Percentiles rank a stretch among this genome's conserved stretches.
phyloP scores from a whole-genome alignment of 2,888 invertebrate genomes.

The Ganaspis brasiliensis region DNA sequence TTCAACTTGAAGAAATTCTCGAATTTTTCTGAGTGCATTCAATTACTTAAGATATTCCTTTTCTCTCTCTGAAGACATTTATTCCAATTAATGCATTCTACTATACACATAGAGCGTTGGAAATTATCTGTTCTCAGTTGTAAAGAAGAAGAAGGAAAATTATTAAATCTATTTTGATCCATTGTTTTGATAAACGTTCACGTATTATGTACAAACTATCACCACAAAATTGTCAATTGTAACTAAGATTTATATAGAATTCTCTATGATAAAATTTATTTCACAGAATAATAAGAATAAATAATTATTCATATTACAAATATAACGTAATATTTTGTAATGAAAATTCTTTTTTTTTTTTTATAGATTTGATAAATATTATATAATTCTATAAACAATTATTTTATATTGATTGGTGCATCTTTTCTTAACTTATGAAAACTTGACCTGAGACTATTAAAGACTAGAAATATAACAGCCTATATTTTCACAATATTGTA shows the following conservation, averaged over 20 bases:
- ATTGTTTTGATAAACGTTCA: slow-evolving; percentile 24
- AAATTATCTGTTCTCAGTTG: slow-evolving; percentile 39
- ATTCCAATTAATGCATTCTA: slow-evolving; percentile 26
- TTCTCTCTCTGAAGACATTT: slow-evolving; percentile 16
- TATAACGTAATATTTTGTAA: not conserved
- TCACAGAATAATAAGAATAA: slow-evolving; percentile 27
- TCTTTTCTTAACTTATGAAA: slow-evolving; percentile 20
- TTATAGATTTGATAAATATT: slow-evolving; percentile 21
- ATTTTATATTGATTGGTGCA: slow-evolving; percentile 11
- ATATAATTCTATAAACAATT: slow-evolving; percentile 26
- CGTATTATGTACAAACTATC: slow-evolving; percentile 1
- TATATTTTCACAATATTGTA: slow-evolving; percentile 12
- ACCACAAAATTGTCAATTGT: not conserved
- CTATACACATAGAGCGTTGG: slow-evolving; percentile 26
- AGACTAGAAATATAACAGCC: slow-evolving; percentile 43
- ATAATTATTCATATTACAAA: not conserved
- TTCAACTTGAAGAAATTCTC: no score
- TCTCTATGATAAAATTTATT: slow-evolving; percentile 39
- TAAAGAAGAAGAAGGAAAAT: slow-evolving; percentile 35
- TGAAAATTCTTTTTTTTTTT: not conserved
- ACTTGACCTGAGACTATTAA: slow-evolving; percentile 13
- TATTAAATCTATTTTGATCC: slow-evolving; percentile 38
- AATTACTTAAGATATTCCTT: slow-evolving; percentile 1
- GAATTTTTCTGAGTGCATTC: not conserved
- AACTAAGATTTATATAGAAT: slow-evolving; percentile 1